A percentile compares a stretch with the other conserved stretches of the same genome.
These are phyloP conservation scores for Saimiri boliviensis DNA, from an alignment of 2,113 vertebrate species.

Conservation along the genomic window DNA sequence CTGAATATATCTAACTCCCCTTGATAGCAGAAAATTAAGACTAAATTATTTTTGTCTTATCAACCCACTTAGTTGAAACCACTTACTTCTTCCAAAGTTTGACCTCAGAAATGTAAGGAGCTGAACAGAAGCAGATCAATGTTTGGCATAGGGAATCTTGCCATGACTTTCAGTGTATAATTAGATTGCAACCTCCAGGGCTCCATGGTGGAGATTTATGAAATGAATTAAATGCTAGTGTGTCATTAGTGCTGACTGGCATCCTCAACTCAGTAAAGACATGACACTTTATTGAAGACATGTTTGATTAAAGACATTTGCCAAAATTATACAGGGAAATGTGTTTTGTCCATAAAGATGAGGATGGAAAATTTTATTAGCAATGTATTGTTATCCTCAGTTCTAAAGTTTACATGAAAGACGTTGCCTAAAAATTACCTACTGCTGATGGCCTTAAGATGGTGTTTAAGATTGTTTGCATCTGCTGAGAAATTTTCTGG, in stretches of 20 bases:
- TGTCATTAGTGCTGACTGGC: not conserved
- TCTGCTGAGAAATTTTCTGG: not conserved
- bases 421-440: not conserved
- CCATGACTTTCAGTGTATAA: not conserved
- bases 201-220: not conserved
- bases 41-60: not conserved
- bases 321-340: not conserved
- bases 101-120: not conserved
- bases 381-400: not conserved
- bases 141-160: not conserved
- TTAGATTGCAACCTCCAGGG: not conserved
- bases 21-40: not conserved
- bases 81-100: not conserved
- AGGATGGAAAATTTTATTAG: not conserved
- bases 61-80: not conserved
- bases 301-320: not conserved
- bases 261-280: not conserved
- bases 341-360: not conserved
- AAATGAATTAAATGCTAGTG: not conserved
- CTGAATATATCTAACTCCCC: not conserved
- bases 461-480: not conserved
- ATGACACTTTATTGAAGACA: not conserved
- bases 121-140: not conserved
- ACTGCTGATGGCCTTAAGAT: not conserved
- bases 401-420: not conserved